Percentiles rank a stretch among this genome's conserved stretches.
phyloP scores from a whole-genome alignment of 2,113 vertebrate species.

The Nannobrachium achirus region DNA sequence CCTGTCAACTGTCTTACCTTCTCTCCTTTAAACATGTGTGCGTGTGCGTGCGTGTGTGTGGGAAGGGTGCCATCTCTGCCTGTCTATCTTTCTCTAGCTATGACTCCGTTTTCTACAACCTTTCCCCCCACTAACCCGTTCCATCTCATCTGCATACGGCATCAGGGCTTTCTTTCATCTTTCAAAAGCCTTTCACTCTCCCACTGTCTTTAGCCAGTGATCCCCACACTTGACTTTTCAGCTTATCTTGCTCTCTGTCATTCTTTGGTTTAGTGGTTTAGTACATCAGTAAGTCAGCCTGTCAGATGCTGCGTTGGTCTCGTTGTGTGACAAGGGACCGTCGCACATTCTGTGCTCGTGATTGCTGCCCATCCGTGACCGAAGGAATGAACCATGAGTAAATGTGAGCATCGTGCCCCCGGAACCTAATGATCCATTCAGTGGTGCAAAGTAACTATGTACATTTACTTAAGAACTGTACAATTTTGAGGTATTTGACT shows the following conservation, averaged over 20 bases:
- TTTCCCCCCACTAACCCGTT: not conserved
- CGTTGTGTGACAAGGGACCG: not conserved
- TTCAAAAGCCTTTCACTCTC: not conserved
- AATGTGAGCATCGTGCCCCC: slow-evolving; percentile 34
- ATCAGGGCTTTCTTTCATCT: slow-evolving; percentile 12
- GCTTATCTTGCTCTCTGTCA: not conserved
- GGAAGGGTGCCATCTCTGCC: not conserved
- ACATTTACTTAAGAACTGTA: too few relatives aligned
- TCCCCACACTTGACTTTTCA: not conserved
- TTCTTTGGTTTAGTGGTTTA: not conserved
- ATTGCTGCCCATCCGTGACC: slow-evolving; percentile 49
- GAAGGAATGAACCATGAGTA: slow-evolving; percentile 1
- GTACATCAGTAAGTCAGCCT: slow-evolving; percentile 17
- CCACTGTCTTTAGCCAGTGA: not conserved
- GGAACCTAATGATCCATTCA: slow-evolving; percentile 53
- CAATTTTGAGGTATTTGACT: too few relatives aligned
- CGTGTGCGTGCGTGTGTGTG: too few relatives aligned
- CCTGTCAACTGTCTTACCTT: too few relatives aligned
- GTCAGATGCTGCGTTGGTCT: not conserved
- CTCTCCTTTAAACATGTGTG: not conserved
- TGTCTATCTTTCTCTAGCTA: not conserved
- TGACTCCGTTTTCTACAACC: not conserved
- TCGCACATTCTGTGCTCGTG: slow-evolving; percentile 35
- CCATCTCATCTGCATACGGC: not conserved
- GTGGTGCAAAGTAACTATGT: too few relatives aligned